phyloP scores from a whole-genome alignment of 2,888 invertebrate species.

The Cataglyphis albicans region DNA sequence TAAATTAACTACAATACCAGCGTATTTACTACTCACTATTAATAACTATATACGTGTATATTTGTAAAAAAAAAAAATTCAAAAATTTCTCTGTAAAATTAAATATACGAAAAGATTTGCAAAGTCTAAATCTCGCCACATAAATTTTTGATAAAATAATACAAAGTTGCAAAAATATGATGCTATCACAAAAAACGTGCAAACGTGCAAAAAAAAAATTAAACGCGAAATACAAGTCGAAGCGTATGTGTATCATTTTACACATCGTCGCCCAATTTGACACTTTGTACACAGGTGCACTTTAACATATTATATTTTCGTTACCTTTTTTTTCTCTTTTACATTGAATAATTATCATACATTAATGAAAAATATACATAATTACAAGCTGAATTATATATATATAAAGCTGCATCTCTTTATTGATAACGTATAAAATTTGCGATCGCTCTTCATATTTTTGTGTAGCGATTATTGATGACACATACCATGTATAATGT shows the following conservation, averaged over 20 bases:
- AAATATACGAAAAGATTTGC: neutral
- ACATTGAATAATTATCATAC: conserved; percentile 13
- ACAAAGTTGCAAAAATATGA: neutral
- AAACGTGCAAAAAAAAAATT: neutral
- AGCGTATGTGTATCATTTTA: neutral
- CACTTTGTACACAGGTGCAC: conserved; percentile 5
- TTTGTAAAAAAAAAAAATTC: neutral
- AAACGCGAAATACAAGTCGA: neutral
- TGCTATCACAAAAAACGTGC: neutral
- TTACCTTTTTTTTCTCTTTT: neutral
- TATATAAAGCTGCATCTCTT: conserved; percentile 14
- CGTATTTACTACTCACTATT: neutral
- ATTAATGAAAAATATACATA: neutral
- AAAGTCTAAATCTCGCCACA: neutral
- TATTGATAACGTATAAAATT: conserved; percentile 5
- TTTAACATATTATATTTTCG: neutral
- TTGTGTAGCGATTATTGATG: conserved; percentile 2
- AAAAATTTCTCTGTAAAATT: neutral
- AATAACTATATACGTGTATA: neutral
- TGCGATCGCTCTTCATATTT: neutral
- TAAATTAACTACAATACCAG: neutral
- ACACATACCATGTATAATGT: neutral
- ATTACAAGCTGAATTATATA: neutral
- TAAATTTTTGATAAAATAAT: neutral
- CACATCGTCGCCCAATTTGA: conserved; percentile 1